Conservation (phyloP, 2,888 invertebrate genomes). For the Mellilla xanthometata region DNA sequence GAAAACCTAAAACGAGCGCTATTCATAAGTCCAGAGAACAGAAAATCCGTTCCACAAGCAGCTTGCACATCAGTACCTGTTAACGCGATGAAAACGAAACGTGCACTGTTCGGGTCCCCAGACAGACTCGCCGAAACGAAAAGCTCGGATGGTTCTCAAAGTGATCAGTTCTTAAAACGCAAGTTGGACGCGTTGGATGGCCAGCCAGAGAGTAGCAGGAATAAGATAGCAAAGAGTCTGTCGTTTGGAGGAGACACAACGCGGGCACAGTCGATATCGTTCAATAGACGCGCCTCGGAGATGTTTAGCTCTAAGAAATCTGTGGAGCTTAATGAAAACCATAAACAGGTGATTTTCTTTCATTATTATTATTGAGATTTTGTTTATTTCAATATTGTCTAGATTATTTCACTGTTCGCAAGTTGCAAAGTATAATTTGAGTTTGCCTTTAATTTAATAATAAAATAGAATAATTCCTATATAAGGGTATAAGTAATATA, state of each 20-base stretch:
- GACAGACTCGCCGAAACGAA: constrained; percentile 61
- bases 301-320: constrained; percentile 52
- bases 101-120: constrained; percentile 86
- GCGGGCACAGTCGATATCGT: constrained; percentile 39
- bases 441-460: no score
- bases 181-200: constrained; percentile 75
- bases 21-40: constrained; percentile 87
- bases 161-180: constrained; percentile 64
- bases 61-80: constrained; percentile 67
- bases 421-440: no score
- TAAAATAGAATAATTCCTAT: no score
- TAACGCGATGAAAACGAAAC: constrained; percentile 83
- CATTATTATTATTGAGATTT: no score
- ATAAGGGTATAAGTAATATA: no score
- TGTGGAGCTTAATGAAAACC: constrained; percentile 82
- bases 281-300: constrained; percentile 67
- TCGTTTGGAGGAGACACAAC: constrained; percentile 79
- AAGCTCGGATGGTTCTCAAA: constrained; percentile 57
- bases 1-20: constrained; percentile 86
- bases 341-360: constrained; percentile 85
- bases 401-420: no score
- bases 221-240: constrained; percentile 82
- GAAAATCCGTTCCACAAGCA: constrained; percentile 47
- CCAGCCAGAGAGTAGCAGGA: constrained; percentile 50
- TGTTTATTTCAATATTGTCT: no score